These are phyloP conservation scores for Bellardia bayeri DNA, from an alignment of 2,888 invertebrate genomes.

Conservation along the genomic window DNA sequence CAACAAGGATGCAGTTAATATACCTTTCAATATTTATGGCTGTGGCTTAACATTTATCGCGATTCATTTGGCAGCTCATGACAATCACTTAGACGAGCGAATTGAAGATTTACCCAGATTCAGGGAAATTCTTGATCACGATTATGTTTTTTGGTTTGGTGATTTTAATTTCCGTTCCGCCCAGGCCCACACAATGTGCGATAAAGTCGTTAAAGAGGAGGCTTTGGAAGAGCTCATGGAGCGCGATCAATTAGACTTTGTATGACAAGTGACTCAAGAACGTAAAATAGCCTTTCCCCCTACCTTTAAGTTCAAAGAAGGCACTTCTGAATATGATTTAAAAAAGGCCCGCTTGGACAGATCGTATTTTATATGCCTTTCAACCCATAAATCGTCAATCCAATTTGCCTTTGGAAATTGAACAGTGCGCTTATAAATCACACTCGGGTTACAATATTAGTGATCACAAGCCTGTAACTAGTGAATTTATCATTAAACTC, in stretches of 20 bases:
- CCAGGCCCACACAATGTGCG: slow-evolving; percentile 89
- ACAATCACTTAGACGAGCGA: slow-evolving; percentile 92
- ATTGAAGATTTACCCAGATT: slow-evolving; percentile 93
- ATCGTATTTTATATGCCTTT: slow-evolving; percentile 94
- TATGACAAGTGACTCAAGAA: slow-evolving; percentile 89
- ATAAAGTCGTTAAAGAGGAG: slow-evolving; percentile 87
- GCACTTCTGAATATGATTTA: slow-evolving; percentile 81
- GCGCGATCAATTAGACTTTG: slow-evolving; percentile 90
- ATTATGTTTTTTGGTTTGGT: slow-evolving; percentile 97
- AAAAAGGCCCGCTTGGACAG: slow-evolving; percentile 98
- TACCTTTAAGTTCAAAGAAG: slow-evolving; percentile 91
- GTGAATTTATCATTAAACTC: slow-evolving; percentile 92
- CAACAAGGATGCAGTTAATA: slow-evolving; percentile 97
- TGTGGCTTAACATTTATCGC: slow-evolving; percentile 95
- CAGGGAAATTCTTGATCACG: slow-evolving; percentile 94
- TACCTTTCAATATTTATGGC: slow-evolving; percentile 94
- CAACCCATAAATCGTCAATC: slow-evolving; percentile 93
- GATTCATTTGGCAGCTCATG: slow-evolving; percentile 95
- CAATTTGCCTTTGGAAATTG: slow-evolving; percentile 90
- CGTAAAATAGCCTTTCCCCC: slow-evolving; percentile 91
- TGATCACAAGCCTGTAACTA: slow-evolving; percentile 97
- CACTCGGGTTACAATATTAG: slow-evolving; percentile 91
- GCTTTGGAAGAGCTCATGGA: slow-evolving; percentile 88
- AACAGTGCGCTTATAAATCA: slow-evolving; percentile 91
- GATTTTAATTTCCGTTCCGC: slow-evolving; percentile 94